Evolutionary conservation across 2,113 vertebrate genomes (phyloP).

Genomic region (Sinocyclocheilus rhinocerous): DNA sequence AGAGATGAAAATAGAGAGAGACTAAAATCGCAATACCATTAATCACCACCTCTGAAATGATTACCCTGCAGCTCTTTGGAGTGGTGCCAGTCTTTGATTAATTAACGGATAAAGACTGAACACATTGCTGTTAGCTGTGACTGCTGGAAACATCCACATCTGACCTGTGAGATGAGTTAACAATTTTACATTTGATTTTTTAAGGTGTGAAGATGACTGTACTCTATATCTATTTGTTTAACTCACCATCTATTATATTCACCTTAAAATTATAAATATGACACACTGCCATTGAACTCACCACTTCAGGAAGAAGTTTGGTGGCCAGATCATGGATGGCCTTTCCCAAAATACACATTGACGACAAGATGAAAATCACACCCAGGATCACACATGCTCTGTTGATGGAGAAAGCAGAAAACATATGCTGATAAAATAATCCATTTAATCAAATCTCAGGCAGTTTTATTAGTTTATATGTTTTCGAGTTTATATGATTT

Average conservation of each 20-base stretch:
- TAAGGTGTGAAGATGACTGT: neutral
- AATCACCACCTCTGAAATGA: conserved; percentile 17
- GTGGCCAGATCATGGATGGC: conserved; percentile 92
- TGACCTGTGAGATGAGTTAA: neutral
- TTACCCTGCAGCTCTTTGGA: neutral
- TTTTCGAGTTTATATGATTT: neutral
- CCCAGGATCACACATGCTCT: conserved; percentile 96
- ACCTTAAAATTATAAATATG: neutral
- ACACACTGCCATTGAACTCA: conserved; percentile 73
- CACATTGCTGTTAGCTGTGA: neutral
- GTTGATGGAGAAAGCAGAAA: conserved; percentile 58
- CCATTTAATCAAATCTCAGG: neutral
- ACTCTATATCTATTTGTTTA: neutral
- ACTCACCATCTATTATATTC: neutral
- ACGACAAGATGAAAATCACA: conserved; percentile 91
- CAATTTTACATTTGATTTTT: too few relatives aligned
- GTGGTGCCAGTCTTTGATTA: conserved; percentile 6
- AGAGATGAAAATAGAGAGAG: conserved; percentile 13
- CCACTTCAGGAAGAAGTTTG: conserved; percentile 93
- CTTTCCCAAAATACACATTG: conserved; percentile 94
- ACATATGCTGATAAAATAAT: neutral
- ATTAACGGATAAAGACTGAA: neutral
- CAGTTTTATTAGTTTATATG: neutral
- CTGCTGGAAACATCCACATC: neutral
- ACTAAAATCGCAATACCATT: neutral